Evolutionary conservation across 2,797 vertebrate species (phyloP), one percentile per base, ranked within the genome.

Genomic region (Ptychadena robeensis): DNA sequence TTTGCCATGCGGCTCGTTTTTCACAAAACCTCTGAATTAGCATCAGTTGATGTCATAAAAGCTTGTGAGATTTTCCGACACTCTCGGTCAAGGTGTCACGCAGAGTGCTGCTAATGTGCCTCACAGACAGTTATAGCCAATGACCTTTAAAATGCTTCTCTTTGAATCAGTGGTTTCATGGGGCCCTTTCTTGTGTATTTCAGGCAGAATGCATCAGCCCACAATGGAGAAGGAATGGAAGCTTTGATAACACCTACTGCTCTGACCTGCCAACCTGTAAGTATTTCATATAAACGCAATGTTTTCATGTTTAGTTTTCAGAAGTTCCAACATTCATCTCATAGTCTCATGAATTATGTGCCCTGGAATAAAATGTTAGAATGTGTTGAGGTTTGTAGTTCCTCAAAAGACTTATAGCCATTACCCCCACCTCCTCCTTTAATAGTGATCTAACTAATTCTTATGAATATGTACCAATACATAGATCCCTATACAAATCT

Each of bases 171-270:
- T 35, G 28, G 31, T 38, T 25, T 63, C 35, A 69, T 69, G 59
- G 15, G 22, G 9, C 14, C 74, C 35, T 83, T 87, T 73, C 32
- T 14, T 28, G 1, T 67, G 32, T 89, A 88, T 14, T 93, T 53
- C 88, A 99, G 98, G 89, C 91, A 15, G 96, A 95, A 86, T 95
- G 96, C 88, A 95, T 90, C 92, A 98, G 96, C 87, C 96, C 96
- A 1, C 86, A 94, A 87, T 99, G 97, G 97, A 93, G 94, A 88
- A 93, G 96, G 89, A 96, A 91, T 90, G 91, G 93, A 88, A 93
- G 93, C 90, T 96, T 95, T 91, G 92, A 94, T 86, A 91, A 87
- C 67, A 74, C 91, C 74, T 97, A 95, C 89, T 95, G 93, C 73
- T 92, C 96, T 75, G 93, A 94, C 69, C 83, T 92, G 37, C 91